Evolutionary conservation across 2,113 vertebrate species (phyloP), one percentile per base, ranked within the genome.

Genomic region (Felis chaus): DNA sequence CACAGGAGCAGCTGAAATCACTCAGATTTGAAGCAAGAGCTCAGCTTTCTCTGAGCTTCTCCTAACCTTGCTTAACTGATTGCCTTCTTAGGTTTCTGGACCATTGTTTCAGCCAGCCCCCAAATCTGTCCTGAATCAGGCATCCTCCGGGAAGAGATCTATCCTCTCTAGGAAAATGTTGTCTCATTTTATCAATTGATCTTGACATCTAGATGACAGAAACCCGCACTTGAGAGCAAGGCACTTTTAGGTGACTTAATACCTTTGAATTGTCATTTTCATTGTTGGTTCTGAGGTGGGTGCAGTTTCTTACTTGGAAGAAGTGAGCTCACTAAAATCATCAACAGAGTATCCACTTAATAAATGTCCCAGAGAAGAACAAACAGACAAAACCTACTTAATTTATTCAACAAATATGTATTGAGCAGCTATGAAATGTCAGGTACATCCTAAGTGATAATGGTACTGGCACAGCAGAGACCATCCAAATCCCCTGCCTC

Each of bases 1-100:
- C 15, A 69, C 16, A 80, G 63, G 55, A 48, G 6, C 53, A 95
- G 90, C 66, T 74, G 96, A 97, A 80, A 89, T 79, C 65, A 96
- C 92, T 94, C 86, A 97, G 66, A 96, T 79, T 23, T 92, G 84
- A 96, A 93, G 39, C 73, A 91, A 92, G 41, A 66, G 29, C 95
- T 94, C 36, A 73, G 33, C 36, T 68, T 15, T 71, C 25, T 86
- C 57, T 94, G 53, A 29, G 31, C 9, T 3, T 92, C n/a, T 90
- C 13, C 63, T 97, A 86, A 87, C 10, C n/a, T 86, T 95, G 29
- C 71, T 88, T 94, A 79, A 36, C 4, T 74, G 66, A 79, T 68
- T 63, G 19, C 25, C 3, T 91, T 91, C 69, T 94, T 83, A 19
- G 25, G 53, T 93, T 93, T 96, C 41, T 94, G 55, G 18, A 81